Evolutionary conservation across 64 coral and sea anemone species (phyloP), one percentile per base, ranked within the genome.

Genomic region (Pocillopora verrucosa): DNA sequence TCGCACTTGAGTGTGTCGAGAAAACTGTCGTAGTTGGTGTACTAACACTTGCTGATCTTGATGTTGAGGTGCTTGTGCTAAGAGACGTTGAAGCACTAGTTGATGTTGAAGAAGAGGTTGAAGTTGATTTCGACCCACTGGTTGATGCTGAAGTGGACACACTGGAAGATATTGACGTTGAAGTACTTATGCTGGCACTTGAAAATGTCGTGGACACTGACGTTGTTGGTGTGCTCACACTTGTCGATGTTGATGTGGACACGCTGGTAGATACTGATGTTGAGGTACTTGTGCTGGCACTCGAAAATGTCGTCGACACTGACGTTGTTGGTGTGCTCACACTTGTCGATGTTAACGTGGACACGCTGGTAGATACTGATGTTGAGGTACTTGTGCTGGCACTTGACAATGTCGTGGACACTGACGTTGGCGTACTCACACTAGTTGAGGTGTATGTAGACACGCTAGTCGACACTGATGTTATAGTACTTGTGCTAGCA

Each of bases 121-220:
- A 30, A 30, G 30, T 30, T 30, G 30, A 30, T 30, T 30, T 30
- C 30, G 30, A 30, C 30, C 30, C 7, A 57, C 72, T 51, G 0
- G 41, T 93, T 5, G 92, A 76, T 7, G 68, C 83, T 1, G 91
- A 93, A 0, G 82, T 58, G 19, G 59, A 92, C 41, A 88, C 60
- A 4, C 59, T 76, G 10, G 78, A 79, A 0, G 87, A 72, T 10
- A 79, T 88, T 22, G 89, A 74, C 4, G 74, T 90, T 15, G 85
- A 76, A 16, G 78, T 36, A 24, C 64, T 79, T 10, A 75, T 72
- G 34, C 36, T 79, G 0, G 22, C 15, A 38, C 30, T 73, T 73
- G 83, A n/a, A 2, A 10, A 72, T 30, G 72, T 69, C 0, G 89
- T 75, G 3, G 59, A 60, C 20, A 60, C 70, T 14, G 82, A 77